phyloP scores from a whole-genome alignment of 2,888 invertebrate species.

The Arctia plantaginis region DNA sequence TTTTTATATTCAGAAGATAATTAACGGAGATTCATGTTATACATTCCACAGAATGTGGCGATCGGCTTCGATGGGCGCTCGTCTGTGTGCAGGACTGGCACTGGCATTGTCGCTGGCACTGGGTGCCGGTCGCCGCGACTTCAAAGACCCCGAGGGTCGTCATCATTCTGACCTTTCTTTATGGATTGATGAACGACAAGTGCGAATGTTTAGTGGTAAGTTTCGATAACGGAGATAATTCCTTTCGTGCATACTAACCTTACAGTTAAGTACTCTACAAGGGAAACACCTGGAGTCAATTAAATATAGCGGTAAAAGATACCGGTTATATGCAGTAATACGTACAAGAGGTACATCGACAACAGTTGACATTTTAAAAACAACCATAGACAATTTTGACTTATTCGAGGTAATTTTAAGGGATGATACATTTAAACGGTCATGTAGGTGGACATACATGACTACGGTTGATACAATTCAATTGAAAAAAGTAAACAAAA shows the following conservation, averaged over 20 bases:
- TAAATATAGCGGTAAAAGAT: background rate
- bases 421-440: no score
- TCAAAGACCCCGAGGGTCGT: constrained; percentile 68
- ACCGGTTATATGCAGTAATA: background rate
- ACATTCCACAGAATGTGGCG: constrained; percentile 70
- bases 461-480: background rate
- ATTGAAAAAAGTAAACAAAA: background rate
- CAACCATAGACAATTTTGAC: background rate
- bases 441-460: no score
- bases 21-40: background rate
- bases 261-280: background rate
- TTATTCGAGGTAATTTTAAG: background rate
- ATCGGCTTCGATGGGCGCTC: constrained; percentile 73
- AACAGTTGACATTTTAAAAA: background rate
- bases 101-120: constrained; percentile 76
- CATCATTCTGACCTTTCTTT: constrained; percentile 89
- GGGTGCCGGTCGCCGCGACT: constrained; percentile 77
- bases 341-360: background rate
- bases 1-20: background rate
- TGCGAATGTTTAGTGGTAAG: constrained; percentile 95
- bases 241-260: background rate
- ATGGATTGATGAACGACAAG: constrained; percentile 97
- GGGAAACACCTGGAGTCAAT: background rate
- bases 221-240: background rate
- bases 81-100: constrained; percentile 75